Evolutionary conservation across 2,888 invertebrate species (phyloP).

Genomic region (Strigamia crassipes): DNA sequence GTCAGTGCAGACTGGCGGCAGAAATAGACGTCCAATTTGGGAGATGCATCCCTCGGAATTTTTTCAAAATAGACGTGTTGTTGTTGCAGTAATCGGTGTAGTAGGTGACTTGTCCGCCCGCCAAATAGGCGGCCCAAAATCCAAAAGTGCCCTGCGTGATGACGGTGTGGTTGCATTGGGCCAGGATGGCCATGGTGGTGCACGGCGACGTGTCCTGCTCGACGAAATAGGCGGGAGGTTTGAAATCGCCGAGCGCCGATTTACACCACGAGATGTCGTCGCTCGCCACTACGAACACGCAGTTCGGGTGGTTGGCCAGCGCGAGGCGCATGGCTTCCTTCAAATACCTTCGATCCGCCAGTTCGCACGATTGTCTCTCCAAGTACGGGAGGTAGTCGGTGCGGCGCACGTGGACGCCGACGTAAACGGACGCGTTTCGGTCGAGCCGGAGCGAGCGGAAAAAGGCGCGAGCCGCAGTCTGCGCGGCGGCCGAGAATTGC

Average conservation of each 20-base stretch:
- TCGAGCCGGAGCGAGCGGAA: neutral
- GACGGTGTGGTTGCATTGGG: conserved; percentile 53
- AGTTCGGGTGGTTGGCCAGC: conserved; percentile 43
- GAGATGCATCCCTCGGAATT: conserved; percentile 30
- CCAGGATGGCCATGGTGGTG: conserved; percentile 50
- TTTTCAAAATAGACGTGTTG: conserved; percentile 15
- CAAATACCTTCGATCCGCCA: conserved; percentile 46
- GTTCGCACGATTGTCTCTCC: neutral
- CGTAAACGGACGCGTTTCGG: neutral
- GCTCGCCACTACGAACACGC: conserved; percentile 50
- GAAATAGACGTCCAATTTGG: conserved; percentile 45
- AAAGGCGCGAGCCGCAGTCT: neutral
- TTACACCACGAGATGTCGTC: conserved; percentile 49
- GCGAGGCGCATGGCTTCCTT: conserved; percentile 47
- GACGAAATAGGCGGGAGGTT: neutral
- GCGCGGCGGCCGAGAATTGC: conserved; percentile 41
- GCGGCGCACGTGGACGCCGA: conserved; percentile 50
- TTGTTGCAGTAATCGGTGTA: conserved; percentile 18
- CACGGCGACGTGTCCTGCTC: conserved; percentile 20
- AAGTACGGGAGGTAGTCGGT: conserved; percentile 48
- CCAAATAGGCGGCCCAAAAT: conserved; percentile 56
- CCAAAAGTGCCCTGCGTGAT: conserved; percentile 56
- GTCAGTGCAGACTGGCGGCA: neutral
- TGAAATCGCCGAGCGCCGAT: conserved; percentile 10
- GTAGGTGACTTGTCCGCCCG: conserved; percentile 53